Base-by-base conservation (phyloP, 2,888 invertebrate genomes). In the Dasypogon diadema region DNA sequence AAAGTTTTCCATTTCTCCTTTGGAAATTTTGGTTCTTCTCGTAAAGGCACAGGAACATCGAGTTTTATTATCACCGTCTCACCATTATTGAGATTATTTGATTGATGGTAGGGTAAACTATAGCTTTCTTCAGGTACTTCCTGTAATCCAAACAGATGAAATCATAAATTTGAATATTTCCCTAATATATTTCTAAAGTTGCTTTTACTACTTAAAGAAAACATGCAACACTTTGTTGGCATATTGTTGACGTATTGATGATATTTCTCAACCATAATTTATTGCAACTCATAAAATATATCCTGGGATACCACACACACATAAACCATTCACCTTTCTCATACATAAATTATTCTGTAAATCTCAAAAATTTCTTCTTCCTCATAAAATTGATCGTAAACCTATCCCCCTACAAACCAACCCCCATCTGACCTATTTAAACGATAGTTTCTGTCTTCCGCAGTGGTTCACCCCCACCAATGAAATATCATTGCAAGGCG, bases 1-100 rank as follows among this genome's bases (percentile, higher is more conserved):
- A 91, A 86, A 18, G 94, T 94, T 89, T 95, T 95, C 90, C 92
- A 92, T 85, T 93, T 91, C 87, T 95, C 94, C 84, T 93, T 93
- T 42, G 94, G 94, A 86, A 91, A 94, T 81, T 92, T 88, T 21
- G 90, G 90, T 83, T 93, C 93, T 82, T 93, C 93, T 81, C 92
- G 88, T 72, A 89, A 88, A 60, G 92, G 89, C 77, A 91, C 88
- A 18, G 93, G 90, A 80, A 91, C 88, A 80, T 90, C 90, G 81
- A 91, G 89, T 82, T 89, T 89, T 78, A 91, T 88, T 79, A 89
- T 87, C 56, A 89, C 89, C 74, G 81, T 78, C 76, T 81, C 81
- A 73, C 80, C 81, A 78, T 80, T 79, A 75, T 76, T 79, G 56
- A 77, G 77, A 75, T 79, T 79, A 75, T 80, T 78, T 74, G 78